Evolutionary conservation across 2,888 invertebrate genomes (phyloP), one percentile per base, ranked within the genome.

Genomic region (Eupithecia exiguata): DNA sequence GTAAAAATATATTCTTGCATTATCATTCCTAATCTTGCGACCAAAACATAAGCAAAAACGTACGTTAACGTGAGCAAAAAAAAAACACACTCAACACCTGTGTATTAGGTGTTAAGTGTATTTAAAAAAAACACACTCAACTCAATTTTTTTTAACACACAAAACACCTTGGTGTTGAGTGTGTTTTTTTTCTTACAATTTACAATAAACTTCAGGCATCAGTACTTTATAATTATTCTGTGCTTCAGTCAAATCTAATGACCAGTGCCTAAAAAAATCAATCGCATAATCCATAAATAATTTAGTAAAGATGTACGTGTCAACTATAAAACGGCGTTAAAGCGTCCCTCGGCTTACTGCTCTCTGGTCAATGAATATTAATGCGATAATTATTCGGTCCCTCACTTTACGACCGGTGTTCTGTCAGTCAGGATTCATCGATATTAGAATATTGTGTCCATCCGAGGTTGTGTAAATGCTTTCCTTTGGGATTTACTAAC

Each of bases 311-410:
- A 43, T 1, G 14, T n/a, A 5, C 1, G n/a, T 53, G 36, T 35
- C 12, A n/a, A 69, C 46, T 63, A 21, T 46, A 62, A 62, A 14
- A 16, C 62, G n/a, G 18, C 70, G 70, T 70, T 65, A 72, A 68
- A 74, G 40, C 36, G 30, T 30, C 61, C 49, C n/a, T 70, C 67
- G 36, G 70, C 70, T 71, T 63, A 63, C 62, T 58, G 67, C 36
- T 67, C 36, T 66, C 46, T 61, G 46, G 21, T 30, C 40, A 40
- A 71, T 72, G 72, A 72, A 75, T 75, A 75, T 72, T 75, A 25
- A 75, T 9, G 49, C 40, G 40, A 69, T 75, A 69, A 71, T 69
- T 70, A 71, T 58, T 40, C 25, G 43, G 21, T 43, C 67, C 71
- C 46, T 71, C 53, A 18, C 30, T 65, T 70, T 69, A 68, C 68